Percentiles rank a stretch among this genome's conserved stretches.
phyloP scores from a whole-genome alignment of 2,888 invertebrate species.

The Pseudanteris insignis region DNA sequence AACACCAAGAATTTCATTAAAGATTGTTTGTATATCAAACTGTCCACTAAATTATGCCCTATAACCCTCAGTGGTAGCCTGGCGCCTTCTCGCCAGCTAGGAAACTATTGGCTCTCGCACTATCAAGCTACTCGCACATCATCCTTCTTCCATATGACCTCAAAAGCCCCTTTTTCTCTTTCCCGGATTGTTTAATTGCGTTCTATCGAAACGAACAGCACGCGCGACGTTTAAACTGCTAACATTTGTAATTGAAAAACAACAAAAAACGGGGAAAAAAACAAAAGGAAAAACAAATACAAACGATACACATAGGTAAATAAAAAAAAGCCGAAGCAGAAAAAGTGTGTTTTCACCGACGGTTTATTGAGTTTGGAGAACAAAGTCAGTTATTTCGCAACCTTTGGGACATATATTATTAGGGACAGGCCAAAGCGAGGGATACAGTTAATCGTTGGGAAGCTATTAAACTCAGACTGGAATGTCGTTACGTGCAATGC shows the following conservation, averaged over 20 bases:
- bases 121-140: constrained; percentile 29
- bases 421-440: constrained; percentile 46
- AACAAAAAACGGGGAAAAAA: no score
- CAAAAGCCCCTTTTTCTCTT: constrained; percentile 18
- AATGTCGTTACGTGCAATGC: constrained; percentile 65
- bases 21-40: constrained; percentile 73
- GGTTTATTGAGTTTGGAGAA: constrained; percentile 15
- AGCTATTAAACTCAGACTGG: constrained; percentile 64
- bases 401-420: constrained; percentile 59
- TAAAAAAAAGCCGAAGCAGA: neutral
- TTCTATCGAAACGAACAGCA: constrained; percentile 9
- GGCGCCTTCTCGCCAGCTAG: constrained; percentile 58
- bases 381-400: constrained; percentile 58
- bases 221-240: no score
- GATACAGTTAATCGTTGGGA: constrained; percentile 64
- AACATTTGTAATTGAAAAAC: no score
- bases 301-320: constrained; percentile 1
- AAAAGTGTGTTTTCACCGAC: neutral
- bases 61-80: constrained; percentile 57
- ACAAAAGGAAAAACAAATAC: no score
- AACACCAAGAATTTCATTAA: constrained; percentile 76
- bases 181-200: constrained; percentile 19
- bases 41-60: constrained; percentile 71
- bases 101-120: constrained; percentile 60
- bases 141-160: constrained; percentile 34